A percentile compares a stretch with the other conserved stretches of the same genome.
Conservation (phyloP, 2,888 invertebrate genomes). For the Drosophila aldrichi region DNA sequence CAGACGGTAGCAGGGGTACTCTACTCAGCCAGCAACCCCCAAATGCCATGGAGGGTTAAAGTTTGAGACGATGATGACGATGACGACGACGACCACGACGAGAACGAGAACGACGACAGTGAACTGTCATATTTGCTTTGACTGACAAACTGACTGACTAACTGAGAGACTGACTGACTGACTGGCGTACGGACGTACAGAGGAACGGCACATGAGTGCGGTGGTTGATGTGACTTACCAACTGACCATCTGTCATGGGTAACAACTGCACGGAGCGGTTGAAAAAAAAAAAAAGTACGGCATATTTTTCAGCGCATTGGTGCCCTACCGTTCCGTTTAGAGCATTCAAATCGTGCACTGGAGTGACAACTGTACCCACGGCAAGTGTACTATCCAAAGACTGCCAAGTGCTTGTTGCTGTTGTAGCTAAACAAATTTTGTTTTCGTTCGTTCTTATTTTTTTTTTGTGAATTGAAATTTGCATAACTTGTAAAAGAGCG, state of each 20-base stretch:
- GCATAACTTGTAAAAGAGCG: slow-evolving; percentile 67
- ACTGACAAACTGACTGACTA: slow-evolving; percentile 56
- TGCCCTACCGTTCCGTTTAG: slow-evolving; percentile 36
- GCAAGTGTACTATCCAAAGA: slow-evolving; percentile 59
- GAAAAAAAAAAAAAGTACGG: slow-evolving; percentile 54
- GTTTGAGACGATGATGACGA: slow-evolving; percentile 55
- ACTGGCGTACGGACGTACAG: slow-evolving; percentile 35
- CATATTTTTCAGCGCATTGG: slow-evolving; percentile 63
- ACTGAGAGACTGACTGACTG: slow-evolving; percentile 47
- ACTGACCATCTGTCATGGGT: slow-evolving; percentile 83
- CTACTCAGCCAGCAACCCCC: slow-evolving; percentile 68
- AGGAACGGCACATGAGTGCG: slow-evolving; percentile 49
- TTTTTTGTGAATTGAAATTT: slow-evolving; percentile 47
- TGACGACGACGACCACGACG: slow-evolving; percentile 33
- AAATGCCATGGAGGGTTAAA: slow-evolving; percentile 70
- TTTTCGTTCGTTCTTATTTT: slow-evolving; percentile 9
- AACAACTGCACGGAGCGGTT: slow-evolving; percentile 25
- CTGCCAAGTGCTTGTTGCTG: slow-evolving; percentile 47
- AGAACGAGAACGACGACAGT: slow-evolving; percentile 59
- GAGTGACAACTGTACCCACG: slow-evolving; percentile 71
- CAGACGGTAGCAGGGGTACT: slow-evolving; percentile 33
- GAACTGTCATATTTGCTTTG: slow-evolving; percentile 76
- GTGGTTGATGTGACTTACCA: slow-evolving; percentile 78
- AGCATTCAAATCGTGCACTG: slow-evolving; percentile 64
- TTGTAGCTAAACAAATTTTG: slow-evolving; percentile 37